Conservation (phyloP, 92 coral and sea anemone species). For the Porites cylindrica region DNA sequence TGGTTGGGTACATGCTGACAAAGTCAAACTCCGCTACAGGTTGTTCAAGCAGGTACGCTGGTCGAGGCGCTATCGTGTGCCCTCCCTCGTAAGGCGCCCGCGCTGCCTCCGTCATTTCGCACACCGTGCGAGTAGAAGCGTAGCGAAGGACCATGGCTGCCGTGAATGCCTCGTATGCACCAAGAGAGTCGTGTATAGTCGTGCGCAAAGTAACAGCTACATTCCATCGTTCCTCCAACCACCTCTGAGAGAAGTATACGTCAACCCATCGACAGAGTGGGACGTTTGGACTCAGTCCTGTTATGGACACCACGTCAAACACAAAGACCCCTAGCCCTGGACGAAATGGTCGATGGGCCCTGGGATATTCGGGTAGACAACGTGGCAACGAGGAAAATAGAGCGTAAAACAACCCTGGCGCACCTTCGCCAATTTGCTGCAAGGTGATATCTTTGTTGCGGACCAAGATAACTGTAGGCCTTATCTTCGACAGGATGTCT, state of each 20-base stretch:
- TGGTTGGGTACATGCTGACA: slow-evolving; percentile 6
- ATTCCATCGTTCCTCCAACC: not conserved
- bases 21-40: slow-evolving; percentile 15
- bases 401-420: not conserved
- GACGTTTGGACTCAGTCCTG: not conserved
- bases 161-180: not conserved
- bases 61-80: not conserved
- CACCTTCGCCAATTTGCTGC: not conserved
- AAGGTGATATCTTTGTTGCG: not conserved
- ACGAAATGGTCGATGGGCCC: too few species aligned
- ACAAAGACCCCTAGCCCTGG: not conserved
- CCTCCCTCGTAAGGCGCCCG: not conserved
- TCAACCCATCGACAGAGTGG: not conserved
- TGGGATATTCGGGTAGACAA: not conserved
- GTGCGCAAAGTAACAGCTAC: not conserved
- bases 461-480: too few species aligned
- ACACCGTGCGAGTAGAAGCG: not conserved
- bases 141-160: slow-evolving; percentile 18
- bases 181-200: not conserved
- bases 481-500: too few species aligned
- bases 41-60: not conserved
- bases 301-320: not conserved
- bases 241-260: not conserved
- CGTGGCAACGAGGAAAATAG: not conserved
- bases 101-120: not conserved